Base-by-base conservation (phyloP, 2,888 invertebrate genomes). In the Euzetes globulus region DNA sequence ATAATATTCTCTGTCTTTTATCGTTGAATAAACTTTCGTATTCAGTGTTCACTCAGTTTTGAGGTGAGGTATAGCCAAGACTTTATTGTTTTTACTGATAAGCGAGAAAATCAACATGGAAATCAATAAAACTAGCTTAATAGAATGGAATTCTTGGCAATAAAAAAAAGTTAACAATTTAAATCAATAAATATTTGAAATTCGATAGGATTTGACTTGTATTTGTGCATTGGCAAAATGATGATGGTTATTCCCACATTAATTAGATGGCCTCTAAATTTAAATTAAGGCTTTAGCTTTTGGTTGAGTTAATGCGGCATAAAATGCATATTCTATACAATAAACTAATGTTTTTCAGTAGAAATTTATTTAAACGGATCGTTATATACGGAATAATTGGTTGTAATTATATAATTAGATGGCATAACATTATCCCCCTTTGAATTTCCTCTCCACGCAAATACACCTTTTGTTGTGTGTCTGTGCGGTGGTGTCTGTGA, bases 351-450 rank as follows among this genome's bases (percentile, higher is more conserved):
- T 50, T 17, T 50, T 19, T 58, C 5, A 37, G 37, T 3, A 37
- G 33, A 19, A 9, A 41, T 41, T 9, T 41, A 41, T 41, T 41
- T 41, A 41, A 41, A 41, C 41, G 41, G 13, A 41, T 41, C 7
- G 41, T 41, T 41, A 41, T 41, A 41, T 41, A 41, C 41, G 41
- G 41, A 25, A 70, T 70, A 70, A 70, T 70, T 70, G 70, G 47
- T 9, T 70, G 47, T 70, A 70, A 70, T 70, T 70, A 70, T 70
- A 45, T 47, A 70, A 70, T 70, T 70, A 70, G 70, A 70, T 70
- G 60, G 41, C 70, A 70, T 70, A 25, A 27, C 70, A 70, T 70
- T 70, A 65, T 65, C 65, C 65, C 52, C 25, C 33, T 60, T 60
- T 27, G 27, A 60, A 11, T 63, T 63, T 63, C 63, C 63, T 63